Evolutionary conservation across 2,113 vertebrate genomes (phyloP).

Genomic region (cat (Felis catus)): DNA sequence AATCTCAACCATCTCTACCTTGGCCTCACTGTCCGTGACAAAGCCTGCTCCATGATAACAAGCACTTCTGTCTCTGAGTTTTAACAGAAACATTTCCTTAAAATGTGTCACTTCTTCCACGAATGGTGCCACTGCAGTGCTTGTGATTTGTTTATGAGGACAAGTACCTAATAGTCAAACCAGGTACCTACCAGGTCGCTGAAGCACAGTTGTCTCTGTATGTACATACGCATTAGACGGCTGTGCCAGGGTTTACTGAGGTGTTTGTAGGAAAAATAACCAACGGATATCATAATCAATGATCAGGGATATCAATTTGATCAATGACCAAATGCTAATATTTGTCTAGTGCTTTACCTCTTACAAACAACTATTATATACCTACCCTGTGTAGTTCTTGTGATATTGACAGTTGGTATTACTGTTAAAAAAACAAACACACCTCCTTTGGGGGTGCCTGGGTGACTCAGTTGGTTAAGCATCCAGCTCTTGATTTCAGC

Average conservation of each 20-base stretch:
- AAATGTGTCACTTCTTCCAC: not conserved
- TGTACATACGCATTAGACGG: not conserved
- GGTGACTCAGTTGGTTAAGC: not conserved
- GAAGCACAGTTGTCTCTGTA: not conserved
- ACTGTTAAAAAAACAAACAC: not conserved
- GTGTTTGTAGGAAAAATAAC: not conserved
- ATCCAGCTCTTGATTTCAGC: not conserved
- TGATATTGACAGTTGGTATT: not conserved
- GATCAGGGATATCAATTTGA: no score
- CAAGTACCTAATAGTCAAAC: not conserved
- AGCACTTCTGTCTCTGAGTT: not conserved
- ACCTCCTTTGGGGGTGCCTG: not conserved
- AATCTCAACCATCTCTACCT: not conserved
- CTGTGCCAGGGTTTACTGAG: not conserved
- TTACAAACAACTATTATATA: not conserved
- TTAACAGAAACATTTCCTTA: not conserved
- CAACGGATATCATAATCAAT: not conserved
- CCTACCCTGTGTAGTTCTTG: not conserved
- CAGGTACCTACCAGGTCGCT: not conserved
- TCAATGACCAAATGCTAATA: not conserved
- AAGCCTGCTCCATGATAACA: not conserved
- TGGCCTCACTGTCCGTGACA: not conserved
- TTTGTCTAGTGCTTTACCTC: not conserved
- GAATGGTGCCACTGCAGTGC: not conserved
- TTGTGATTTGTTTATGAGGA: not conserved